Evolutionary conservation across 2,888 invertebrate genomes (phyloP).

Genomic region (Metallyticus violacea): DNA sequence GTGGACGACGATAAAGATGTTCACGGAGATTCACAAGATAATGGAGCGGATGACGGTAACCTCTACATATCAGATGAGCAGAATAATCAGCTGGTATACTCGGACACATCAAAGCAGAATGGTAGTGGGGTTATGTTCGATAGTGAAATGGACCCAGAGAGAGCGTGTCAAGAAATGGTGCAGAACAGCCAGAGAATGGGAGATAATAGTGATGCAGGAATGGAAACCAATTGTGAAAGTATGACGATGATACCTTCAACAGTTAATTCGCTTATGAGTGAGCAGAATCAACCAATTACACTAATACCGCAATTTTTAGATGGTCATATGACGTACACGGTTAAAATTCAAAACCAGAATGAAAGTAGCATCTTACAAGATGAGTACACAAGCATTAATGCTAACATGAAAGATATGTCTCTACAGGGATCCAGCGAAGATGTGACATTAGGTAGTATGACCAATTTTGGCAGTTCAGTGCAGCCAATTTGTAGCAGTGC

Average conservation of each 20-base stretch:
- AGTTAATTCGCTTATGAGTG: conserved; percentile 13
- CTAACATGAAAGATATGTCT: not conserved
- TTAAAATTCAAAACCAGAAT: conserved; percentile 25
- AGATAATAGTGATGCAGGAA: not conserved
- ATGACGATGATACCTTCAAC: conserved; percentile 18
- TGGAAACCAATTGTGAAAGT: conserved; percentile 3
- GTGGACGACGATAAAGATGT: conserved; percentile 36
- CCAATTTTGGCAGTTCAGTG: not conserved
- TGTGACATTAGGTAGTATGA: not conserved
- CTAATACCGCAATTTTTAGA: conserved; percentile 33
- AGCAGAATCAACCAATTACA: conserved; percentile 27
- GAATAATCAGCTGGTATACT: conserved; percentile 19
- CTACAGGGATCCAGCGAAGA: not conserved
- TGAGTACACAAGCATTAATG: not conserved
- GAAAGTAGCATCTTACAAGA: not conserved
- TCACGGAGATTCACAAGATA: not conserved
- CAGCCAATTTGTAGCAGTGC: conserved; percentile 6
- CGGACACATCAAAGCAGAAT: conserved; percentile 10
- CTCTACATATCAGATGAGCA: conserved; percentile 16
- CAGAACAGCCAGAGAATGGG: not conserved
- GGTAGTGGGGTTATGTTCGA: conserved; percentile 23
- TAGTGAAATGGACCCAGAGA: not conserved
- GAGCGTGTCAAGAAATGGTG: conserved; percentile 3
- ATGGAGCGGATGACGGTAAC: not conserved
- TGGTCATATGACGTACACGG: conserved; percentile 33